phyloP scores from a whole-genome alignment of 1,140 invertebrate species.

The Calliopsis andreniformis region DNA sequence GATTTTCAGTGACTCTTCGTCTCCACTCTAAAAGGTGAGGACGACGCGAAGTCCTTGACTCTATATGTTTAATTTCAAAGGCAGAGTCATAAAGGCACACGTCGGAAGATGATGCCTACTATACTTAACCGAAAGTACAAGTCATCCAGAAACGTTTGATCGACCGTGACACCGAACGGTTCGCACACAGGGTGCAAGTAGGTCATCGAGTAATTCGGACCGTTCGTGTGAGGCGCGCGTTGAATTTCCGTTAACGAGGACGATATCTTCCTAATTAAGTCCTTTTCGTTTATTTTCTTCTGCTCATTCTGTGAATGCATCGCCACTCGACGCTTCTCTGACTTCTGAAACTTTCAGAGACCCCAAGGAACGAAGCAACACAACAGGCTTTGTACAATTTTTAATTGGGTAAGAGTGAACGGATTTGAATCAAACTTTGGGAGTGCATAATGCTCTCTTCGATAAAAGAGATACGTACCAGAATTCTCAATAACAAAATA shows the following conservation, averaged over 20 bases:
- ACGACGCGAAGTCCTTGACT: background rate
- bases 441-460: no score
- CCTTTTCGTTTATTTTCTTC: background rate
- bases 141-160: slow-evolving; percentile 21
- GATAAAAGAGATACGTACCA: no score
- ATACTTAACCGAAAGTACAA: slow-evolving; percentile 15
- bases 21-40: background rate
- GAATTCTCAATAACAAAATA: no score
- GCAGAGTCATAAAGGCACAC: background rate
- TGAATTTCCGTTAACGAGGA: background rate
- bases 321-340: no score
- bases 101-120: background rate
- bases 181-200: background rate
- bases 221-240: background rate
- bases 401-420: no score
- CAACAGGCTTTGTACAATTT: no score
- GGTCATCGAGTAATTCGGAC: background rate
- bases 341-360: no score
- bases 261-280: background rate
- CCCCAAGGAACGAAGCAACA: no score
- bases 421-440: no score
- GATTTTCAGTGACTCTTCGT: no score
- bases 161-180: slow-evolving; percentile 1
- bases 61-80: background rate
- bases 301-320: no score